phyloP scores from a whole-genome alignment of 2,888 invertebrate genomes.

The Chrysopilus asiliformis region DNA sequence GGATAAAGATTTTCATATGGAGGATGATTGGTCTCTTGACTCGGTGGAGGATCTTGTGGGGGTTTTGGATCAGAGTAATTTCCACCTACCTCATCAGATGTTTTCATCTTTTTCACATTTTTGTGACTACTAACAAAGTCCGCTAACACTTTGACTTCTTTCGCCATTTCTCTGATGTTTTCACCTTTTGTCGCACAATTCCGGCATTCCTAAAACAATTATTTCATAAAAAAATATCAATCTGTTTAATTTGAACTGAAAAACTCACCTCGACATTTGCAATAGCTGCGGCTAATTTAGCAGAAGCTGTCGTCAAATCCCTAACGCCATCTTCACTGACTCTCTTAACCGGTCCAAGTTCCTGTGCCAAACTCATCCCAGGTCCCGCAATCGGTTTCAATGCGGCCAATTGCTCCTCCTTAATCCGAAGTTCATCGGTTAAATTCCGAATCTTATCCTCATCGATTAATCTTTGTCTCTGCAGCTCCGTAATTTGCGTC shows the following conservation, averaged over 20 bases:
- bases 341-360: slow-evolving; percentile 22
- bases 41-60: neutral
- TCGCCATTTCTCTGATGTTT: slow-evolving; percentile 9
- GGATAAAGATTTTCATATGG: neutral
- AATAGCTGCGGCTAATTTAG: slow-evolving; percentile 9
- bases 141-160: slow-evolving; percentile 9
- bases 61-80: neutral
- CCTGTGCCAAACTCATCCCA: slow-evolving; percentile 28
- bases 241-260: slow-evolving; percentile 1
- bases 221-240: neutral
- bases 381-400: slow-evolving; percentile 20
- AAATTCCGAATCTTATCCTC: slow-evolving; percentile 44
- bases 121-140: neutral
- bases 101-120: neutral
- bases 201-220: slow-evolving; percentile 9
- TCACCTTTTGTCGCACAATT: slow-evolving; percentile 8
- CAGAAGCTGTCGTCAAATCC: slow-evolving; percentile 9
- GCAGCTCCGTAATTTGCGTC: slow-evolving; percentile 42
- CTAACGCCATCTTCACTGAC: slow-evolving; percentile 3
- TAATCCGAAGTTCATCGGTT: slow-evolving; percentile 40
- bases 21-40: neutral
- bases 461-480: slow-evolving; percentile 41
- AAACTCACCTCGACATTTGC: slow-evolving; percentile 10
- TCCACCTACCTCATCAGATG: neutral
- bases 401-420: slow-evolving; percentile 28